Percentiles rank a stretch among this genome's conserved stretches.
phyloP scores from a whole-genome alignment of 2,113 vertebrate genomes.

The Peucedramus taeniatus region DNA sequence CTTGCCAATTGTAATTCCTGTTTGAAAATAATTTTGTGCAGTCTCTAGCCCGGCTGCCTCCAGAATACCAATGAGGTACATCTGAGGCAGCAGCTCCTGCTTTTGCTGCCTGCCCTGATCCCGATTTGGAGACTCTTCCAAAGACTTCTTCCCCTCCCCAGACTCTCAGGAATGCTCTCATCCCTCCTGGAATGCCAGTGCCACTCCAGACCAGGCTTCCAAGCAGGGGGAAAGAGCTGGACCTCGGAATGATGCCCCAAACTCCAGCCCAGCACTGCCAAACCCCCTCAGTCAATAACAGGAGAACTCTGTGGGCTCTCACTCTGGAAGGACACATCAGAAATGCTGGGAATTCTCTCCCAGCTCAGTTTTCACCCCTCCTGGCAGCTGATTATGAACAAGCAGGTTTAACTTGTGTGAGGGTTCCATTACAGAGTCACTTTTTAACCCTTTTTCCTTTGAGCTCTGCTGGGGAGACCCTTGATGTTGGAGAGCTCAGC shows the following conservation, averaged over 20 bases:
- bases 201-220: background rate
- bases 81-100: background rate
- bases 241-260: accelerated
- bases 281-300: background rate
- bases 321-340: background rate
- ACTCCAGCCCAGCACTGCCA: background rate
- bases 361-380: background rate
- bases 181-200: background rate
- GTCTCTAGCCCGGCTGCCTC: conserved; percentile 9
- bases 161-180: background rate
- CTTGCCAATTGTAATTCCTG: conserved; percentile 42
- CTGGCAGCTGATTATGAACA: background rate
- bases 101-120: background rate
- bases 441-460: background rate
- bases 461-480: background rate
- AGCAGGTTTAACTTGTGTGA: background rate
- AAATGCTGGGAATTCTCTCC: background rate
- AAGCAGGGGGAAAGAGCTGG: background rate
- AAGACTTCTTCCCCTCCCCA: background rate
- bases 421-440: background rate
- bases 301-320: background rate
- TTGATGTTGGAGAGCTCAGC: background rate
- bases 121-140: background rate
- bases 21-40: conserved; percentile 56
- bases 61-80: conserved; percentile 43